A percentile compares a stretch with the other conserved stretches of the same genome.
phyloP scores from a whole-genome alignment of 2,113 vertebrate genomes.

The Chaetops frenatus region DNA sequence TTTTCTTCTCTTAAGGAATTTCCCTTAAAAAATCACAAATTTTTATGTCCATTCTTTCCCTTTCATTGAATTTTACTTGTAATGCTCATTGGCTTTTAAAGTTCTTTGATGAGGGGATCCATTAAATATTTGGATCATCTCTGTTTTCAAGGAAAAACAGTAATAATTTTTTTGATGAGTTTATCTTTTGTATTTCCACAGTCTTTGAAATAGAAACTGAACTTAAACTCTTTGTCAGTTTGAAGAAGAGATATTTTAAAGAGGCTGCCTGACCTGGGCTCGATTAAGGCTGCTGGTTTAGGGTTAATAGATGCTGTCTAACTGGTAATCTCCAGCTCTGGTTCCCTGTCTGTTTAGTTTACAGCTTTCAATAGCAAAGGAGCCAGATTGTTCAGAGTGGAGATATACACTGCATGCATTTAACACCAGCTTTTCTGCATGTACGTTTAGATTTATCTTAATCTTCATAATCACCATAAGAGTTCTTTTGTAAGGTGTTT shows the following conservation, averaged over 20 bases:
- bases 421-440: not conserved
- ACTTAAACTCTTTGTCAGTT: not conserved
- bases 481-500: not conserved
- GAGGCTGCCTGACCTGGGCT: not conserved
- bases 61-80: not conserved
- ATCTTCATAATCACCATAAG: not conserved
- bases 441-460: not conserved
- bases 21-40: not conserved
- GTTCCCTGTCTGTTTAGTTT: not conserved
- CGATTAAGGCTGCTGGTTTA: not conserved
- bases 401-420: not conserved
- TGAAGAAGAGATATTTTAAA: not conserved
- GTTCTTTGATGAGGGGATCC: not conserved
- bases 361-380: not conserved
- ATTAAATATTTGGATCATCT: not conserved
- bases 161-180: not conserved
- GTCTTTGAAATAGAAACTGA: not conserved
- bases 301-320: not conserved
- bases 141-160: not conserved
- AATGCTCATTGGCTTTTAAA: not conserved
- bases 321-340: not conserved
- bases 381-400: not conserved
- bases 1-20: not conserved
- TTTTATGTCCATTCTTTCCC: not conserved
- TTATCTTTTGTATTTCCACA: not conserved